Evolutionary conservation across 2,888 invertebrate genomes (phyloP), one percentile per base, ranked within the genome.

Genomic region (Parthenolecanium corni): DNA sequence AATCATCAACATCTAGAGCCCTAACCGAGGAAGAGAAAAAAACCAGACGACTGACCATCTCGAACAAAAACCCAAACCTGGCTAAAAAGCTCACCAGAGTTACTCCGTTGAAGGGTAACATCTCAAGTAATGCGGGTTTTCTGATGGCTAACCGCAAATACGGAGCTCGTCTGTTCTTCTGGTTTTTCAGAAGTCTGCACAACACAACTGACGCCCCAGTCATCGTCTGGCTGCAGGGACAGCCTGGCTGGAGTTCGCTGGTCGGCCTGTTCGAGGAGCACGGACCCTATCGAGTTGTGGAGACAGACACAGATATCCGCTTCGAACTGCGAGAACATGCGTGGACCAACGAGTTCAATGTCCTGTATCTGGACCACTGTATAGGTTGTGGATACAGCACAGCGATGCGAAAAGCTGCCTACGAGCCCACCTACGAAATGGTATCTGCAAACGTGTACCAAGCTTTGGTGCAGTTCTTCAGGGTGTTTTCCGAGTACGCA

Each of bases 251-350:
- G 0, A 79, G 85, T 0, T 89, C 89, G 0, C 73, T 91, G 42
- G 85, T 82, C 67, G 89, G 89, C 0, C 74, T 91, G 2, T 89
- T 91, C 71, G 81, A 82, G 0, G 93, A 93, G 74, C 86, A 91
- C 71, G 88, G 94, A 0, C 92, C 92, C 0, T 81, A 84, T 68
- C 42, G 42, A 16, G 1, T 54, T 5, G 42, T 40, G n/a, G n/a
- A 40, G 20, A 42, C 24, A 57, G 16, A 1, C 16, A 16, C 38
- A 11, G 42, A 23, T 3, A 3, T 42, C 6, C 2, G 23, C 16
- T 40, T 54, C 1, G 24, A 42, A 3, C 12, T 54, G 24, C 38
- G 54, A 5, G 3, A 54, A 24, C 40, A 40, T 23, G 38, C 54
- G 16, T 54, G 54, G 54, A 24, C 54, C 14, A 42, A 54, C 6